Evolutionary conservation across 1,140 invertebrate species (phyloP), one percentile per base, ranked within the genome.

Genomic region (Diachasmimorpha longicaudata): DNA sequence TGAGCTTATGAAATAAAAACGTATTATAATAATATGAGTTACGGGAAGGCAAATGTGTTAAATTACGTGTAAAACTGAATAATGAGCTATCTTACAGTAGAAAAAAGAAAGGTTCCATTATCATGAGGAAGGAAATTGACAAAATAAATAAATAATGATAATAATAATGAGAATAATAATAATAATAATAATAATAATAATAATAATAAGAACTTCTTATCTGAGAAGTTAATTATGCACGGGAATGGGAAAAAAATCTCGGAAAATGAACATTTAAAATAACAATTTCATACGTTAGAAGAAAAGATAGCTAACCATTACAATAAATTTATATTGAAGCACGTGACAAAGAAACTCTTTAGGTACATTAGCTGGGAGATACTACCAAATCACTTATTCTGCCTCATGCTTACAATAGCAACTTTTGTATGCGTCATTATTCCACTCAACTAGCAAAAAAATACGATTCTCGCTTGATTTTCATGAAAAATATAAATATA

Each of bases 21-120:
- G n/a, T n/a, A n/a, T n/a, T 52, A n/a, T 13, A 31, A 63, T 63
- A 63, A 63, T 23, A 31, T 31, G 31, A 63, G 48, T 52, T 52
- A 52, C 48, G 48, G 48, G 14, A 52, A 52, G 48, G 14, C 16
- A 52, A 16, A 19, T 19, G 48, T n/a, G 16, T 52, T 25, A 19
- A 25, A 63, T 6, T 63, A 55, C 6, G n/a, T 10, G 19, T 63
- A n/a, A 11, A 63, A 63, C 31, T 13, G 19, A 63, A 14, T 52
- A 63, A 63, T 63, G 23, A 63, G 23, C 58, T 63, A 63, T 63
- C 23, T 23, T 63, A 63, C 58, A 63, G 31, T 63, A 63, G 58
- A 63, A 25, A 14, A 63, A 63, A 25, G 14, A 63, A 21, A 25
- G 31, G 58, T 23, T 4, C 19, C 19, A 25, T 8, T 2, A 31